Base-by-base conservation (phyloP, 1,140 invertebrate species). In the Drosophila nigrodunni region DNA sequence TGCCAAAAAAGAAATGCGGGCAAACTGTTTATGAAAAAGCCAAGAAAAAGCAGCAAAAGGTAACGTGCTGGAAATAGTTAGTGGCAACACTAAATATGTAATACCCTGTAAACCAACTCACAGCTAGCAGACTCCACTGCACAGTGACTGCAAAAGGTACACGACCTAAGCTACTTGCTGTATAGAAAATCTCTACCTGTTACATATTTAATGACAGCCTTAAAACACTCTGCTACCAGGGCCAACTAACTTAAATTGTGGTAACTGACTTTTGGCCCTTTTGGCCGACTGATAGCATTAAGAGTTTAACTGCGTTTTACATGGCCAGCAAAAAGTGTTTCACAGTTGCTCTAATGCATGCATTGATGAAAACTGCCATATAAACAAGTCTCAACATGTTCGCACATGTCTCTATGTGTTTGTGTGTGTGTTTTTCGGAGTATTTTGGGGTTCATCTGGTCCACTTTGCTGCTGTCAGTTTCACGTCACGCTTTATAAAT, bases 401-500 rank as follows among this genome's bases (percentile, higher is more conserved):
- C 6, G 30, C 35, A 10, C 30, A 15, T 58, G 39, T 43, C 5
- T 43, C 30, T 47, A 0, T 61, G 13, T 21, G 10, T 46, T 15
- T 70, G 37, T 18, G 13, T 41, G 11, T 43, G 9, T 61, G 7
- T 21, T 10, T 43, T 39, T 39, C 37, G 25, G 25, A 1, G 34
- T 59, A 7, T 49, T 37, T 5, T 41, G 49, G 35, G 35, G 21
- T 60, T 55, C 71, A 61, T 61, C 66, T 69, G 66, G 6, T 47
- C 43, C 58, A 69, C 46, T 74, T 57, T 71, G 67, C 10, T 34
- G 58, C 59, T 75, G 67, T 75, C 73, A 75, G 68, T 71, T 70
- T 15, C 25, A 58, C 50, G 49, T 18, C 35, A 78, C 47, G 81
- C 68, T 78, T 80, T 71, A 85, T 80, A 85, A 80, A 75, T 85